A percentile compares a stretch with the other conserved stretches of the same genome.
Conservation (phyloP, 2,113 vertebrate species). For the Triplophysa siluroides region DNA sequence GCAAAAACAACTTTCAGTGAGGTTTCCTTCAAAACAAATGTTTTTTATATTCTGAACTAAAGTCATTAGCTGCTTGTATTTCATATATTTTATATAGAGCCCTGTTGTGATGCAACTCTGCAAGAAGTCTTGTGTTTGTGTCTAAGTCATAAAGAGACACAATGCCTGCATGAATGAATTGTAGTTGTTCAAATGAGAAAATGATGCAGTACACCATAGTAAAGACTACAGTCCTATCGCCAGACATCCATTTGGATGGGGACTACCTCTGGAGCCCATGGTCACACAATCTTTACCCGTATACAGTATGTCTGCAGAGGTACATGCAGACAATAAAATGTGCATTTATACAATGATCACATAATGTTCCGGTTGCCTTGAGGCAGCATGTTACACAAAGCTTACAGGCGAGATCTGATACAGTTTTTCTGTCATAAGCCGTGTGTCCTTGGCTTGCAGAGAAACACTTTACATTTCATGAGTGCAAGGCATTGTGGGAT, state of each 20-base stretch:
- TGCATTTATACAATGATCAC: slow-evolving; percentile 4
- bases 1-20: neutral
- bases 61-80: neutral
- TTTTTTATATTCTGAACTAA: neutral
- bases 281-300: slow-evolving; percentile 4
- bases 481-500: no score
- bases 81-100: neutral
- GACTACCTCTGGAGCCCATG: neutral
- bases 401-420: neutral
- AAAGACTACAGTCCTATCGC: neutral
- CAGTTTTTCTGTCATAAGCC: neutral
- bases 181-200: slow-evolving; percentile 1
- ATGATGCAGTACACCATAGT: neutral
- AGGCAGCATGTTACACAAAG: neutral
- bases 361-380: neutral
- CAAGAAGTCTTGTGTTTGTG: slow-evolving; percentile 27
- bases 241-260: neutral
- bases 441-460: neutral
- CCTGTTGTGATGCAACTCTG: slow-evolving; percentile 13
- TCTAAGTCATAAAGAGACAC: slow-evolving; percentile 11
- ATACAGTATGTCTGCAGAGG: neutral
- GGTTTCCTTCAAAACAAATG: neutral
- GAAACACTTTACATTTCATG: neutral
- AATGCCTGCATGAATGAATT: slow-evolving; percentile 31
- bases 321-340: neutral